A percentile compares a stretch with the other conserved stretches of the same genome.
Evolutionary conservation across 2,113 vertebrate genomes (phyloP).

Genomic region (Psephotus haematonotus): DNA sequence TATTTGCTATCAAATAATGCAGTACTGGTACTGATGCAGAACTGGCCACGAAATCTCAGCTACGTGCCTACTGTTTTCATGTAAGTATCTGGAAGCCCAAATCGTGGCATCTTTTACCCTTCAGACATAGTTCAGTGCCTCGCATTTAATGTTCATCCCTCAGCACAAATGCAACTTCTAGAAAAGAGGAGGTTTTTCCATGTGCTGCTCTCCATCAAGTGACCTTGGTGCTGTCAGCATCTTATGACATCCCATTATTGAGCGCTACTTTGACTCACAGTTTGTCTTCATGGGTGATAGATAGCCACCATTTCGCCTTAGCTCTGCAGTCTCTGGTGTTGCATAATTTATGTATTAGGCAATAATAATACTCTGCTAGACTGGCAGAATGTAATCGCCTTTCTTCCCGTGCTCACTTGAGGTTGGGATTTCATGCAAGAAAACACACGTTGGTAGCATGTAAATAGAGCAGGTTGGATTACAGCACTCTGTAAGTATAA

Average conservation of each 20-base stretch:
- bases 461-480: neutral
- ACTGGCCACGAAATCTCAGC: neutral
- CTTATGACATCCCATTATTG: neutral
- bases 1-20: neutral
- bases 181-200: neutral
- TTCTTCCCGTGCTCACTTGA: neutral
- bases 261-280: neutral
- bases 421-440: neutral
- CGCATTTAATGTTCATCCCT: neutral
- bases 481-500: neutral
- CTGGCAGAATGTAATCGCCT: neutral
- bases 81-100: neutral
- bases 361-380: neutral
- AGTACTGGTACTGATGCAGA: neutral
- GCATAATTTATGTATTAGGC: neutral
- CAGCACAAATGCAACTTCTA: neutral
- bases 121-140: neutral
- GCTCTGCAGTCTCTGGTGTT: neutral
- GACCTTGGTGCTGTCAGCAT: neutral
- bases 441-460: rapidly evolving
- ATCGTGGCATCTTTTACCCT: neutral
- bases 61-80: neutral
- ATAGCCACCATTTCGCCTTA: neutral
- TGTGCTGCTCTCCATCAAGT: neutral
- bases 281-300: neutral